phyloP scores from a whole-genome alignment of 2,888 invertebrate species.

The Spisula solida region DNA sequence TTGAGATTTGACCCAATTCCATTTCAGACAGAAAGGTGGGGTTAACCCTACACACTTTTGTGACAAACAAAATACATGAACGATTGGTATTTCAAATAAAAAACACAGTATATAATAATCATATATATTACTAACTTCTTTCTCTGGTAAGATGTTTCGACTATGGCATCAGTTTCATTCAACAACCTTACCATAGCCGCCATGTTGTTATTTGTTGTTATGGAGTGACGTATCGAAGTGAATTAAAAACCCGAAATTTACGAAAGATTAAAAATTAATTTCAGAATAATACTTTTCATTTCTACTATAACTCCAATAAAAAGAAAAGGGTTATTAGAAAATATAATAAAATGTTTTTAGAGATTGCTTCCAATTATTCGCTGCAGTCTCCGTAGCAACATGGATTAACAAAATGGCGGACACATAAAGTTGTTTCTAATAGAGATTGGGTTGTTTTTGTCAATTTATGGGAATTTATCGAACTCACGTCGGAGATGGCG shows the following conservation, averaged over 20 bases:
- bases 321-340: not conserved
- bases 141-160: constrained; percentile 78
- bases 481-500: constrained; percentile 74
- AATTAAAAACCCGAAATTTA: constrained; percentile 4
- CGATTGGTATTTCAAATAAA: not conserved
- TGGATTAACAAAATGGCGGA: constrained; percentile 78
- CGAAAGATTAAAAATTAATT: not conserved
- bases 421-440: constrained; percentile 20
- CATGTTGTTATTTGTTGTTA: constrained; percentile 85
- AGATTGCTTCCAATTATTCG: not conserved
- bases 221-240: constrained; percentile 66
- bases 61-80: too few species aligned
- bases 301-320: not conserved
- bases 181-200: constrained; percentile 85
- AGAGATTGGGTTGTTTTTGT: not conserved
- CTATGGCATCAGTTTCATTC: constrained; percentile 79
- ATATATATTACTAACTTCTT: constrained; percentile 79
- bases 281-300: not conserved
- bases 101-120: not conserved
- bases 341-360: not conserved
- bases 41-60: too few species aligned
- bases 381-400: constrained; percentile 60
- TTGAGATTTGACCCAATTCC: too few species aligned
- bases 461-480: constrained; percentile 32
- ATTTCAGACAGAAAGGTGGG: too few species aligned